These are phyloP conservation scores for Liolophura sinensis DNA, from an alignment of 1,140 invertebrate species.

Conservation along the genomic window DNA sequence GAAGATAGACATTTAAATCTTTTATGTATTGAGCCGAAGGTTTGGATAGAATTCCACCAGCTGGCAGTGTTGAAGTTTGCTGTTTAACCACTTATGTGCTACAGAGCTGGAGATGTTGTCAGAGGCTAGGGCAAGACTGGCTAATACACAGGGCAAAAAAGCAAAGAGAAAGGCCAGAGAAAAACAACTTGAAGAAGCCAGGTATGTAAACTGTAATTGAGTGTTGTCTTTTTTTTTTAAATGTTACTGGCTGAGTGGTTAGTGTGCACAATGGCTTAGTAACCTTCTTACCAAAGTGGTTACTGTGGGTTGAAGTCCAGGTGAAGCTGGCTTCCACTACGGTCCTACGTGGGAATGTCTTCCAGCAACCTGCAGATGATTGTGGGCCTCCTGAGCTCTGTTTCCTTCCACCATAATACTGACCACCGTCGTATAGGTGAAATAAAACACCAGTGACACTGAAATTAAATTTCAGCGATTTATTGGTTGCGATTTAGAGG, in stretches of 20 bases:
- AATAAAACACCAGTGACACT: too few species aligned
- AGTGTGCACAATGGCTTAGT: neutral
- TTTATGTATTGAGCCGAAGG: too few species aligned
- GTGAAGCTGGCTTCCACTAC: too few species aligned
- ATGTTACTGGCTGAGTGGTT: neutral
- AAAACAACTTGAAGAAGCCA: constrained; percentile 97
- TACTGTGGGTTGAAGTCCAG: too few species aligned
- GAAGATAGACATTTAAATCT: too few species aligned
- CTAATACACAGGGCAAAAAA: constrained; percentile 99
- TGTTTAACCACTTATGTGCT: constrained; percentile 40
- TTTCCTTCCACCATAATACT: too few species aligned
- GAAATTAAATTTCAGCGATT: neutral
- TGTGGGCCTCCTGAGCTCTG: too few species aligned
- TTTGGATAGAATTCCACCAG: neutral
- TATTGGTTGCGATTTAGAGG: neutral
- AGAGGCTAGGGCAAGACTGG: constrained; percentile 94
- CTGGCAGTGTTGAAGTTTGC: neutral
- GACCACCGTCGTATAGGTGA: too few species aligned
- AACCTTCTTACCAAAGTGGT: too few species aligned
- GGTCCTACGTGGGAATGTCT: too few species aligned
- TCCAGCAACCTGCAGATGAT: too few species aligned
- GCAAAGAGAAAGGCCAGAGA: constrained; percentile 98
- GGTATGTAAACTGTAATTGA: constrained; percentile 31
- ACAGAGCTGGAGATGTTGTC: constrained; percentile 97
- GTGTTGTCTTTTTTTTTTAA: too few species aligned